These are phyloP conservation scores for Agriotes lineatus DNA, from an alignment of 2,888 invertebrate genomes.

Conservation along the genomic window DNA sequence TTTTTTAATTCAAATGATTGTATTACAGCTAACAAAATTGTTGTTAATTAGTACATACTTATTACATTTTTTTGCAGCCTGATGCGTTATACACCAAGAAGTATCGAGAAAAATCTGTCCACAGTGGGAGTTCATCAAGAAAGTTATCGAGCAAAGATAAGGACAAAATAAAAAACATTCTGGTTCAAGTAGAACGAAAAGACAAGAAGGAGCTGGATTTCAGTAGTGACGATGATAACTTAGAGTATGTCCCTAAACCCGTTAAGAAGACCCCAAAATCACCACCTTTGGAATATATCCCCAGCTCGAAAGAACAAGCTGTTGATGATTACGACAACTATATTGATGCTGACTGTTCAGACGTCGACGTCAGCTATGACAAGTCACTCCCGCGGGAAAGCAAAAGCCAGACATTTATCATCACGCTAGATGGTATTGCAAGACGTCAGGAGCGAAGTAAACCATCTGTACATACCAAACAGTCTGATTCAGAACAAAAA, in stretches of 20 bases:
- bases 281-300: constrained; percentile 45
- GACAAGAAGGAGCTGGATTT: constrained; percentile 46
- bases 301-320: constrained; percentile 46
- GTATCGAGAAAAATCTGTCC: constrained; percentile 50
- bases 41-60: no score
- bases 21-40: no score
- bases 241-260: constrained; percentile 58
- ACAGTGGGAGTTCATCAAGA: constrained; percentile 41
- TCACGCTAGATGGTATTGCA: constrained; percentile 82
- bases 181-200: constrained; percentile 62
- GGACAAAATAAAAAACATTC: constrained; percentile 56
- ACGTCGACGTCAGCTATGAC: constrained; percentile 11
- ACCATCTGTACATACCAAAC: constrained; percentile 10
- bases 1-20: no score
- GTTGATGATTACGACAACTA: constrained; percentile 22
- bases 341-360: background rate
- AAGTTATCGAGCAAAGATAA: constrained; percentile 55
- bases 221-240: constrained; percentile 51
- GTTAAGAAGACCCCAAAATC: constrained; percentile 47
- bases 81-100: constrained; percentile 56
- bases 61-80: no score
- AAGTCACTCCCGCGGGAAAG: constrained; percentile 34
- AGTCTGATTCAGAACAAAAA: constrained; percentile 12
- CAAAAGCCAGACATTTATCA: constrained; percentile 73
- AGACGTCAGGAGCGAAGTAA: constrained; percentile 63